Percentiles rank a stretch among this genome's conserved stretches.
These are phyloP conservation scores for Rotaria socialis DNA, from an alignment of 2,888 invertebrate genomes.

Conservation along the genomic window DNA sequence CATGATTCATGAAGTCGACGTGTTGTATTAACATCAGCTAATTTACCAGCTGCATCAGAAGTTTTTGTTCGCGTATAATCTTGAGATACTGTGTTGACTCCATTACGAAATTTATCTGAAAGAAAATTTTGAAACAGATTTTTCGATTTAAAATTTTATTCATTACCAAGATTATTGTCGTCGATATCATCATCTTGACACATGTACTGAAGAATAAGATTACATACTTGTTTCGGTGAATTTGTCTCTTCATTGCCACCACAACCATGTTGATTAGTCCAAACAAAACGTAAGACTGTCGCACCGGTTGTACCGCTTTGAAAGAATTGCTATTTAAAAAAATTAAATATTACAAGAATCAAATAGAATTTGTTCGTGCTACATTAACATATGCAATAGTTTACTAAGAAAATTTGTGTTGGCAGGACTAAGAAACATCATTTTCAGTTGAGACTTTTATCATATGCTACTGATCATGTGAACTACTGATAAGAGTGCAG, in stretches of 20 bases:
- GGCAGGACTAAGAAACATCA: no score
- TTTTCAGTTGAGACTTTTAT: no score
- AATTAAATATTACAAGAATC: no score
- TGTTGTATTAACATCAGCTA: constrained; percentile 49
- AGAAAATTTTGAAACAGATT: not conserved
- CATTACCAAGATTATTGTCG: constrained; percentile 1
- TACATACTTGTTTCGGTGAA: constrained; percentile 58
- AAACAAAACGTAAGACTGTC: constrained; percentile 53
- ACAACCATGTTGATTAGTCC: constrained; percentile 60
- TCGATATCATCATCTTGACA: constrained; percentile 50
- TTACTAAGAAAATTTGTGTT: no score
- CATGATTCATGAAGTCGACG: constrained; percentile 56
- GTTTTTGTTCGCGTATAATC: constrained; percentile 50
- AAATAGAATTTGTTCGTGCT: no score
- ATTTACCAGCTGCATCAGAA: constrained; percentile 50
- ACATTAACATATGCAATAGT: no score
- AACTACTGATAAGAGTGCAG: no score
- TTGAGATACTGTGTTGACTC: constrained; percentile 52
- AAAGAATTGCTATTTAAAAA: constrained; percentile 54
- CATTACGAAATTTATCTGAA: constrained; percentile 52
- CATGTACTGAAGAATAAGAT: constrained; percentile 57
- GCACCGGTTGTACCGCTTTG: constrained; percentile 52
- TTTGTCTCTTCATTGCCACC: constrained; percentile 56
- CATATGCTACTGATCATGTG: no score
- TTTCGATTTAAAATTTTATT: not conserved